These are phyloP conservation scores for Tenualosa thibaudeaui DNA, from an alignment of 2,797 vertebrate species.

Conservation along the genomic window DNA sequence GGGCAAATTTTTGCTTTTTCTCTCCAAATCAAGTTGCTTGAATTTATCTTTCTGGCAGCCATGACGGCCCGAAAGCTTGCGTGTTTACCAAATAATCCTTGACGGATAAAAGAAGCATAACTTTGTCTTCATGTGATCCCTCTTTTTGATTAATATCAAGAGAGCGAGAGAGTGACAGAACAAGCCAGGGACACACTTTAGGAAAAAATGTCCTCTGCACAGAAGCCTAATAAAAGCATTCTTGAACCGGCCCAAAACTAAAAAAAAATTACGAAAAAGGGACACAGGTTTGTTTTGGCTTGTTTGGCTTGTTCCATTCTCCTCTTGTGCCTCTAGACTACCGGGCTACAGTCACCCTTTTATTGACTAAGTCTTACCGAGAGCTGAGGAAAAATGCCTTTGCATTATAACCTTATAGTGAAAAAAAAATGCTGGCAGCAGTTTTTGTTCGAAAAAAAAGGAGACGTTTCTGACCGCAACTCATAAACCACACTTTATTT, in stretches of 20 bases:
- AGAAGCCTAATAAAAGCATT: constrained; percentile 69
- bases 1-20: background rate
- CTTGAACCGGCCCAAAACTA: constrained; percentile 70
- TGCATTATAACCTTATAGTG: constrained; percentile 90
- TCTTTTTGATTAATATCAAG: constrained; percentile 1
- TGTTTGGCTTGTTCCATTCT: constrained; percentile 59
- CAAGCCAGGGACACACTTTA: background rate
- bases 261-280: constrained; percentile 66
- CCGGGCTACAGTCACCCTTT: constrained; percentile 83
- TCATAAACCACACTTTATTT: constrained; percentile 96
- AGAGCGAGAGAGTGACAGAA: background rate
- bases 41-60: constrained; percentile 1
- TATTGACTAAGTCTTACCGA: constrained; percentile 85
- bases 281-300: constrained; percentile 79
- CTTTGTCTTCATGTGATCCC: background rate
- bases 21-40: background rate
- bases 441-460: constrained; percentile 79
- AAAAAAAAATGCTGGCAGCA: constrained; percentile 80
- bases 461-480: constrained; percentile 93
- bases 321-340: constrained; percentile 70
- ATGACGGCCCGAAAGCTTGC: background rate
- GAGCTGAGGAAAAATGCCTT: constrained; percentile 82
- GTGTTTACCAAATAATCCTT: background rate
- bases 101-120: background rate
- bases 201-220: constrained; percentile 20